Percentiles rank a stretch among this genome's conserved stretches.
phyloP scores from a whole-genome alignment of 2,888 invertebrate genomes.

The Heliconius ethilla region DNA sequence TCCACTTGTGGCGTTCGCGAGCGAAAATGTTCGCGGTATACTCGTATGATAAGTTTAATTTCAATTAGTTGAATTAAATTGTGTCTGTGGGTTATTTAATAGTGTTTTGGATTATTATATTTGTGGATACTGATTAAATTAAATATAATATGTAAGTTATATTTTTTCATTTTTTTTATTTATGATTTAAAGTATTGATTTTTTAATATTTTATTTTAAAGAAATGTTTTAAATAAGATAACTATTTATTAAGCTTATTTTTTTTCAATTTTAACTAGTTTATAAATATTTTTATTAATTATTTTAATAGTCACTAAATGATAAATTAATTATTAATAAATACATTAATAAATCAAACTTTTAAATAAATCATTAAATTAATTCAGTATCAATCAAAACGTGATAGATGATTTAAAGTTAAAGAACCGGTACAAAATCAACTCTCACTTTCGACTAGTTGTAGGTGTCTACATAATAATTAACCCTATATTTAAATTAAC shows the following conservation, averaged over 20 bases:
- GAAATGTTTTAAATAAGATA: too few species aligned
- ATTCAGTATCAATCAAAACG: neutral
- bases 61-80: constrained; percentile 33
- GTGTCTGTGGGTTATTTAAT: constrained; percentile 25
- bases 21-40: constrained; percentile 55
- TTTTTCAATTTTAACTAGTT: too few species aligned
- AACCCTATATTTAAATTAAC: neutral
- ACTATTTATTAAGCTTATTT: too few species aligned
- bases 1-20: constrained; percentile 65
- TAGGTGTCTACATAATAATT: constrained; percentile 27
- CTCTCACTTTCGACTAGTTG: constrained; percentile 34
- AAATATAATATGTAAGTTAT: neutral
- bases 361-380: neutral
- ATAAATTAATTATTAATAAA: neutral
- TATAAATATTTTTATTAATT: too few species aligned
- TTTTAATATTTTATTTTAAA: too few species aligned
- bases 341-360: neutral
- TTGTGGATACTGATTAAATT: neutral
- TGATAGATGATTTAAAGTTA: constrained; percentile 17
- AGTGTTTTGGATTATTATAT: constrained; percentile 14
- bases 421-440: constrained; percentile 29
- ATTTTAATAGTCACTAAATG: neutral
- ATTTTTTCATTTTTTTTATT: neutral
- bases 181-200: too few species aligned
- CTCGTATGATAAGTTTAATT: constrained; percentile 47